A percentile compares a stretch with the other conserved stretches of the same genome.
Evolutionary conservation across 1,140 invertebrate species (phyloP).

Genomic region (Drosophila cardini): DNA sequence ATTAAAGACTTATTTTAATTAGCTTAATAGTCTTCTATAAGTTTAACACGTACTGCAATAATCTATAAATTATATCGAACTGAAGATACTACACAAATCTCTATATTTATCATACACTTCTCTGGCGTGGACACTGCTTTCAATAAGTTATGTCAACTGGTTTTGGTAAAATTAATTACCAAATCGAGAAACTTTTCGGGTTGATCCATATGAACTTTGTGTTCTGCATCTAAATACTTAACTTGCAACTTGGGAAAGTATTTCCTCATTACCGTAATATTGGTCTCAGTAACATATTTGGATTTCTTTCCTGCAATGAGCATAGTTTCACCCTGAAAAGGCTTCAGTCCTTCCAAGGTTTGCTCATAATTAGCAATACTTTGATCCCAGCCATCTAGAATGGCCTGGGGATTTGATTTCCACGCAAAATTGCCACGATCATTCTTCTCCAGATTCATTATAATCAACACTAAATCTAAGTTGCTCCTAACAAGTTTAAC

Average conservation of each 20-base stretch:
- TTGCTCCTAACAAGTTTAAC: not conserved
- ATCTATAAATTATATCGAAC: too few relatives aligned
- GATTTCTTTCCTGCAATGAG: constrained; percentile 36
- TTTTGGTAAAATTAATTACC: constrained; percentile 35
- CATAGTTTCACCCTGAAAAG: constrained; percentile 40
- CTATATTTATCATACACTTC: not conserved
- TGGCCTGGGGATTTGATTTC: constrained; percentile 37
- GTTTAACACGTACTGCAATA: too few relatives aligned
- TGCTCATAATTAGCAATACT: constrained; percentile 32
- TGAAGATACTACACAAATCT: too few relatives aligned
- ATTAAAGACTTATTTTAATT: too few relatives aligned
- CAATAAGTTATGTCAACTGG: constrained; percentile 3
- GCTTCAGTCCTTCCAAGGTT: not conserved
- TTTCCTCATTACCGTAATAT: constrained; percentile 26
- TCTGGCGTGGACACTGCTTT: not conserved
- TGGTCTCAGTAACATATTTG: constrained; percentile 22
- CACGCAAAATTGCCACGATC: constrained; percentile 27
- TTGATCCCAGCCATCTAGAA: constrained; percentile 35
- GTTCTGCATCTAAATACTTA: constrained; percentile 23
- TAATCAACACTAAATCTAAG: constrained; percentile 8
- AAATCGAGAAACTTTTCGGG: constrained; percentile 42
- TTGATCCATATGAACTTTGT: constrained; percentile 28
- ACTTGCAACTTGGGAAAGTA: constrained; percentile 50
- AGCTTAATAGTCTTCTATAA: too few relatives aligned
- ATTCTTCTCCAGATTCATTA: constrained; percentile 28